These are phyloP conservation scores for Melanophora roralis DNA, from an alignment of 2,888 invertebrate genomes.

Conservation along the genomic window DNA sequence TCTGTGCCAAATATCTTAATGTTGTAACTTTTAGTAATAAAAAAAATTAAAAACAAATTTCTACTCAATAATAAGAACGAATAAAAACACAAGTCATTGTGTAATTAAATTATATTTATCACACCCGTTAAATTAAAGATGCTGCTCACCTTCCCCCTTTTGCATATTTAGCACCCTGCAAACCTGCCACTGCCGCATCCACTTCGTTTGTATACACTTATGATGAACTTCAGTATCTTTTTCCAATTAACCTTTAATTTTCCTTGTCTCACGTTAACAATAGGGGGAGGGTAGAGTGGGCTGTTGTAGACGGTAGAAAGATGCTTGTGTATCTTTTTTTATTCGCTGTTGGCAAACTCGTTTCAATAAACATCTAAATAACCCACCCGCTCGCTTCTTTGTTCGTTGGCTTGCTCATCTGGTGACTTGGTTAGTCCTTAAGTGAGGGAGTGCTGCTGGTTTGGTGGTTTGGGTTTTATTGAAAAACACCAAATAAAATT, in stretches of 20 bases:
- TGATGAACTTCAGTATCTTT: conserved; percentile 52
- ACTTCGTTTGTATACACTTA: background rate
- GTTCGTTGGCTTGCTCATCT: conserved; percentile 6
- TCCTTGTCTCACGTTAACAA: background rate
- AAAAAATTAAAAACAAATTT: conserved; percentile 8
- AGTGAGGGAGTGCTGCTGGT: conserved; percentile 28
- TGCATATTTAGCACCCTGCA: background rate
- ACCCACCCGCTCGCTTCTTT: background rate
- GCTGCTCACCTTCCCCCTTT: background rate
- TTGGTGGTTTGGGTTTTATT: conserved; percentile 41
- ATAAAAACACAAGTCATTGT: conserved; percentile 44
- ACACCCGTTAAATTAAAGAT: conserved; percentile 51
- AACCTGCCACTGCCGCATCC: background rate
- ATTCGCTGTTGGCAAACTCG: conserved; percentile 1
- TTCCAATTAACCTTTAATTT: conserved; percentile 49
- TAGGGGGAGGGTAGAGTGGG: background rate
- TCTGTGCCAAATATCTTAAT: background rate
- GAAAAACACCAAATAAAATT: conserved; percentile 74
- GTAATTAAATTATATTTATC: conserved; percentile 59
- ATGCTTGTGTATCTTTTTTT: conserved; percentile 46
- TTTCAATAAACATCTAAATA: background rate
- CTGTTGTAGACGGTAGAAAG: background rate
- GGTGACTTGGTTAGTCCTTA: conserved; percentile 4
- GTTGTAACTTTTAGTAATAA: too few relatives aligned
- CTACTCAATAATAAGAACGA: background rate